A percentile compares a stretch with the other conserved stretches of the same genome.
Conservation (phyloP, 2,888 invertebrate genomes). For the Marronus borbonicus region DNA sequence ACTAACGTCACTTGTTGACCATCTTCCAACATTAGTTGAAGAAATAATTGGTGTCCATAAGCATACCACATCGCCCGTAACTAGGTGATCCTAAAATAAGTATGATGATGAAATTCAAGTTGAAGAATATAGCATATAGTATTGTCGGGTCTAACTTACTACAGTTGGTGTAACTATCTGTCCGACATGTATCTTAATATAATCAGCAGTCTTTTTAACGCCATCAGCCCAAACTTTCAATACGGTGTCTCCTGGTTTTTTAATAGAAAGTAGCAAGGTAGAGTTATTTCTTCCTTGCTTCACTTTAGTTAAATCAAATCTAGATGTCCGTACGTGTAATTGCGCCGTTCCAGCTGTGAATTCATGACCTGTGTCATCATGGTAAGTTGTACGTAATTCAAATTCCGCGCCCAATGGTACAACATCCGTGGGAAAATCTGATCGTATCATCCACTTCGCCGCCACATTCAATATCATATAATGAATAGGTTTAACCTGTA, state of each 20-base stretch:
- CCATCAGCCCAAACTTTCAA: conserved; percentile 71
- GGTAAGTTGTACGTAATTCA: conserved; percentile 71
- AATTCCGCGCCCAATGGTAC: conserved; percentile 73
- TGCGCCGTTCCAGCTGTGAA: conserved; percentile 73
- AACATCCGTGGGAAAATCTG: conserved; percentile 55
- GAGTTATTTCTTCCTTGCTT: conserved; percentile 70
- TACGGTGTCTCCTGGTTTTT: conserved; percentile 71
- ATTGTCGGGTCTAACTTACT: conserved; percentile 56
- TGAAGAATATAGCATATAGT: background rate
- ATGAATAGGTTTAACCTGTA: conserved; percentile 69
- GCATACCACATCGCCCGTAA: conserved; percentile 74
- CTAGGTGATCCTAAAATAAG: conserved; percentile 64
- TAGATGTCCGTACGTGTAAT: conserved; percentile 71
- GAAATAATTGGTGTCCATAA: conserved; percentile 71
- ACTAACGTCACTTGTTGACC: conserved; percentile 67
- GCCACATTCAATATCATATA: conserved; percentile 69
- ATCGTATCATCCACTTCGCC: conserved; percentile 65
- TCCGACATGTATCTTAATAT: conserved; percentile 67
- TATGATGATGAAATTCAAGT: background rate
- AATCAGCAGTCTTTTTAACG: conserved; percentile 67
- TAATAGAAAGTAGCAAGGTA: conserved; percentile 70
- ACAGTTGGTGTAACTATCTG: conserved; percentile 67
- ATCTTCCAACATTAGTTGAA: conserved; percentile 60
- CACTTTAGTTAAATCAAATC: conserved; percentile 68
- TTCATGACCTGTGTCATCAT: conserved; percentile 73